Percentiles rank a stretch among this genome's conserved stretches.
phyloP scores from a whole-genome alignment of 1,140 invertebrate species.

The Theocolax elegans region DNA sequence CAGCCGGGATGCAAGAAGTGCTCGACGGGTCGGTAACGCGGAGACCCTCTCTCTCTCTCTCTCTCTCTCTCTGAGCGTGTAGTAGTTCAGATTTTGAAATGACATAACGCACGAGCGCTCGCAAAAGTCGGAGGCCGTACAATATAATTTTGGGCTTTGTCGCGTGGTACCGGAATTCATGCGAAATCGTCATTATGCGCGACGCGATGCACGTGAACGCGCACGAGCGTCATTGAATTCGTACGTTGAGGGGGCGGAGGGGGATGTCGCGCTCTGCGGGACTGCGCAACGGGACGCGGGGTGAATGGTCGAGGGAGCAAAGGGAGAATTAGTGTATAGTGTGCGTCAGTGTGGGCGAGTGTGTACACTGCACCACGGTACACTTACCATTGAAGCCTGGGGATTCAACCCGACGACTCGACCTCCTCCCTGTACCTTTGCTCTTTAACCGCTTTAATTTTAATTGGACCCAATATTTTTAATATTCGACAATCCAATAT shows the following conservation, averaged over 20 bases:
- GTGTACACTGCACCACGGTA: not conserved
- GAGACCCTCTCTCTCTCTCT: too few relatives aligned
- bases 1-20: too few relatives aligned
- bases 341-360: too few relatives aligned
- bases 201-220: constrained; percentile 39
- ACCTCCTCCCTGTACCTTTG: too few relatives aligned
- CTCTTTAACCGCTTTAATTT: too few relatives aligned
- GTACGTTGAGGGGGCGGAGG: not conserved
- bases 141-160: constrained; percentile 40
- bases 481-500: too few relatives aligned
- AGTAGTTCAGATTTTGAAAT: too few relatives aligned
- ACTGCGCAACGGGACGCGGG: constrained; percentile 4
- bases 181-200: constrained; percentile 43
- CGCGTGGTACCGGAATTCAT: constrained; percentile 28
- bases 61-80: too few relatives aligned
- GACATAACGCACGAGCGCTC: too few relatives aligned
- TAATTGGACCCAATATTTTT: too few relatives aligned
- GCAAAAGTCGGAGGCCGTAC: not conserved
- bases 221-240: constrained; percentile 23
- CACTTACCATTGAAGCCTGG: not conserved
- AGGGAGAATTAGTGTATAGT: not conserved
- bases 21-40: too few relatives aligned
- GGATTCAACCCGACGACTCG: too few relatives aligned
- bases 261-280: not conserved
- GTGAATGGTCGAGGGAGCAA: constrained; percentile 8